These are phyloP conservation scores for Apteryx owenii DNA, from an alignment of 2,113 vertebrate genomes.

Conservation along the genomic window DNA sequence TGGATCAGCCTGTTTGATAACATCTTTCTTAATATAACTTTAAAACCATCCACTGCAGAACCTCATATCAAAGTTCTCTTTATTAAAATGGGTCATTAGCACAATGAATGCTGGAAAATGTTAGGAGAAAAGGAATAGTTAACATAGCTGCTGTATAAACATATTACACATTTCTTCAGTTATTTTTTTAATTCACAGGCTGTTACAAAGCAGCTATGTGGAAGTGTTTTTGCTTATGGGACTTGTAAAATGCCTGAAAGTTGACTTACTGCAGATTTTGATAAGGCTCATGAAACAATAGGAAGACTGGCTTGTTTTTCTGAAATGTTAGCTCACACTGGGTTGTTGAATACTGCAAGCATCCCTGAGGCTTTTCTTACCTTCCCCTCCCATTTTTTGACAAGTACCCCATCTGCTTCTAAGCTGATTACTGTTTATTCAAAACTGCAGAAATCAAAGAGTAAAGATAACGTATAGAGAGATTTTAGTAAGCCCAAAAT, in stretches of 20 bases:
- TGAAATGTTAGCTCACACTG: constrained; percentile 16
- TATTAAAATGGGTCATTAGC: background rate
- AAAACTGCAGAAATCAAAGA: background rate
- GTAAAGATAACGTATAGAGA: background rate
- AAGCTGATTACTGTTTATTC: constrained; percentile 7
- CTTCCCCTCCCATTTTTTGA: background rate
- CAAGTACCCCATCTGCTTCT: background rate
- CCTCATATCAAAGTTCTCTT: background rate
- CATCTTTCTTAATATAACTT: constrained; percentile 4
- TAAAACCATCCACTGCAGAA: background rate
- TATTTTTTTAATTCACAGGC: background rate
- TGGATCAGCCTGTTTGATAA: constrained; percentile 22
- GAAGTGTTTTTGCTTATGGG: background rate
- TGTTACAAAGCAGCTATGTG: background rate
- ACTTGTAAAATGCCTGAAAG: constrained; percentile 8
- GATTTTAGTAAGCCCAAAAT: background rate
- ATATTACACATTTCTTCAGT: background rate
- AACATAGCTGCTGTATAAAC: background rate
- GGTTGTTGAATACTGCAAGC: constrained; percentile 3
- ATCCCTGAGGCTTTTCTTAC: constrained; percentile 27
- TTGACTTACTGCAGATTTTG: constrained; percentile 46
- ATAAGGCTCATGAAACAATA: constrained; percentile 27
- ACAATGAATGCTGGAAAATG: background rate
- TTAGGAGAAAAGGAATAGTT: background rate
- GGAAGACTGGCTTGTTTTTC: background rate